Base-by-base conservation (phyloP, 2,113 vertebrate genomes). In the Taurulus bubalis region DNA sequence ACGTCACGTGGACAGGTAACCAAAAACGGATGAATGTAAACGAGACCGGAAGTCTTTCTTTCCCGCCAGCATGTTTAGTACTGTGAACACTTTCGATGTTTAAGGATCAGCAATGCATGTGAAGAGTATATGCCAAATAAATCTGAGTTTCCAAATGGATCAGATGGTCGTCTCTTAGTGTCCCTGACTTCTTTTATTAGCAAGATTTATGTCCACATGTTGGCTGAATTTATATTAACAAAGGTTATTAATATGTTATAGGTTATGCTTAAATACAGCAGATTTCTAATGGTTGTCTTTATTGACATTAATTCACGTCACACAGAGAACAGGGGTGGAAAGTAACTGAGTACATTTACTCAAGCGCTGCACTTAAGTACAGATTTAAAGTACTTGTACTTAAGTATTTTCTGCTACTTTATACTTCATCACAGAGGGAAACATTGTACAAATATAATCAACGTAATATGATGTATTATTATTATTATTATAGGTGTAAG, bases 11-110 rank as follows among this genome's bases (percentile, higher is more conserved):
- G 63, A 74, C 82, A 71, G 79, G 9, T 4, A 82, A 87, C 72
- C 86, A 88, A 79, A 67, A 85, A 79, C 66, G 62, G 76, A 75
- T 84, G 89, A 88, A 85, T 87, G 83, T 85, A 30, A 3, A 78
- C 47, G 59, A 67, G 66, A 85, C 69, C 60, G 11, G 10, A n/a
- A 24, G 69, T 90, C 74, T 86, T 58, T 15, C 26, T 90, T 86
- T 91, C 88, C 89, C 89, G 85, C 85, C 85, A 89, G 94, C 95
- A 95, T 95, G 95, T 93, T 88, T 85, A 87, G 74, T 87, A 88
- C 86, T 91, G 89, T 94, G 88, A 90, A 91, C 79, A 76, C 77
- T 66, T 73, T 85, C 68, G 67, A 91, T 93, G 91, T 94, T 34
- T 34, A 89, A 83, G 83, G 79, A 85, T 89, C 89, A 84, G 62